Evolutionary conservation across 2,797 vertebrate genomes (phyloP).

Genomic region (Mallotus villosus): DNA sequence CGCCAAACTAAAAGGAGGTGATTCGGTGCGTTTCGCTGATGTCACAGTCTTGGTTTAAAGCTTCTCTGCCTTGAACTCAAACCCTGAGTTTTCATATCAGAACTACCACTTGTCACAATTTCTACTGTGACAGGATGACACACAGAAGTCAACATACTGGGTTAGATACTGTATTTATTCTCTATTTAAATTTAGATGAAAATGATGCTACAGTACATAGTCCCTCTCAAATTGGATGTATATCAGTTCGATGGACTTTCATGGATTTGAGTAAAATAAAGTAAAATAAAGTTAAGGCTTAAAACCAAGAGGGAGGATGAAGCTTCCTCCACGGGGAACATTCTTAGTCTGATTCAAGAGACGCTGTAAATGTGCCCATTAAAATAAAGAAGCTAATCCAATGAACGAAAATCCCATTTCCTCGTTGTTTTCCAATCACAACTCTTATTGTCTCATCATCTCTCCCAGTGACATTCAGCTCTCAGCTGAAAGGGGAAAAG

Average conservation of each 20-base stretch:
- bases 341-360: conserved; percentile 17
- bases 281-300: too few relatives aligned
- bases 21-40: conserved; percentile 55
- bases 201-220: too few relatives aligned
- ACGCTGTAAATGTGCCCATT: conserved; percentile 5
- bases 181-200: too few relatives aligned
- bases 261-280: too few relatives aligned
- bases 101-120: too few relatives aligned
- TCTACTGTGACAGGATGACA: too few relatives aligned
- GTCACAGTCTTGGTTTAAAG: conserved; percentile 29
- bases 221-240: too few relatives aligned
- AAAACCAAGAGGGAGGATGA: neutral
- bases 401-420: conserved; percentile 44
- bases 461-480: conserved; percentile 42
- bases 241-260: too few relatives aligned
- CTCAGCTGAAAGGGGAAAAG: conserved; percentile 38
- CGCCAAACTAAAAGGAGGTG: conserved; percentile 29
- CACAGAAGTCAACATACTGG: too few relatives aligned
- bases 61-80: too few relatives aligned
- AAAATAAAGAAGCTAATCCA: conserved; percentile 31
- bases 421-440: conserved; percentile 46
- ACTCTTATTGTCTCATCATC: conserved; percentile 47
- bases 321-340: conserved; percentile 1
- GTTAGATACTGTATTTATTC: too few relatives aligned
- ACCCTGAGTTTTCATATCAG: too few relatives aligned